phyloP scores from a whole-genome alignment of 1,140 invertebrate genomes.

The Xylocopa sonorina region DNA sequence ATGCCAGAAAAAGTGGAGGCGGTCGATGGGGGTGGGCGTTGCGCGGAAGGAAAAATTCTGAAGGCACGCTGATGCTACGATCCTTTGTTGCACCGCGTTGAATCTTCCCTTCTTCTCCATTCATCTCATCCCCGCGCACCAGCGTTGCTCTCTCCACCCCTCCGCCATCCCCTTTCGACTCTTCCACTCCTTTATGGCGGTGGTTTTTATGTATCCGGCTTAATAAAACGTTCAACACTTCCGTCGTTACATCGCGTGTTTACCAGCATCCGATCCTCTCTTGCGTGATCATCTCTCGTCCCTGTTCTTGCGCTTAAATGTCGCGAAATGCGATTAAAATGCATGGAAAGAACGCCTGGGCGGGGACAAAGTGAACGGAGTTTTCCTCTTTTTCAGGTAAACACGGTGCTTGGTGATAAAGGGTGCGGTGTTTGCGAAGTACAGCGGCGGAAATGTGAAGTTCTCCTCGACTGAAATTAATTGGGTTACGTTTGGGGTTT shows the following conservation, averaged over 20 bases:
- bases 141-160: neutral
- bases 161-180: neutral
- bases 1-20: constrained; percentile 21
- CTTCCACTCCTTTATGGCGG: constrained; percentile 13
- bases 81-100: constrained; percentile 61
- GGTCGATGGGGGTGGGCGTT: neutral
- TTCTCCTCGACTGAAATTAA: neutral
- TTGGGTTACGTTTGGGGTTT: neutral
- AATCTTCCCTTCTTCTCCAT: constrained; percentile 40
- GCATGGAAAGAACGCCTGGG: neutral
- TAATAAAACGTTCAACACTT: constrained; percentile 57
- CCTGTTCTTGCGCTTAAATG: neutral
- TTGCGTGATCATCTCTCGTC: neutral
- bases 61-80: constrained; percentile 28
- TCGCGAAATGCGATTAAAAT: neutral
- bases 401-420: too few relatives aligned
- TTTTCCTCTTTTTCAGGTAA: neutral
- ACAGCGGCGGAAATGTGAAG: neutral
- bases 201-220: constrained; percentile 55
- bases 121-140: constrained; percentile 45
- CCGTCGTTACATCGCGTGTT: constrained; percentile 17
- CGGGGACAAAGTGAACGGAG: neutral
- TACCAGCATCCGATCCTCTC: neutral
- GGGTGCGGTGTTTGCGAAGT: neutral
- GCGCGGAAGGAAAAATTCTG: constrained; percentile 46